Evolutionary conservation across 2,113 vertebrate species (phyloP).

Genomic region (Labeo rohita): DNA sequence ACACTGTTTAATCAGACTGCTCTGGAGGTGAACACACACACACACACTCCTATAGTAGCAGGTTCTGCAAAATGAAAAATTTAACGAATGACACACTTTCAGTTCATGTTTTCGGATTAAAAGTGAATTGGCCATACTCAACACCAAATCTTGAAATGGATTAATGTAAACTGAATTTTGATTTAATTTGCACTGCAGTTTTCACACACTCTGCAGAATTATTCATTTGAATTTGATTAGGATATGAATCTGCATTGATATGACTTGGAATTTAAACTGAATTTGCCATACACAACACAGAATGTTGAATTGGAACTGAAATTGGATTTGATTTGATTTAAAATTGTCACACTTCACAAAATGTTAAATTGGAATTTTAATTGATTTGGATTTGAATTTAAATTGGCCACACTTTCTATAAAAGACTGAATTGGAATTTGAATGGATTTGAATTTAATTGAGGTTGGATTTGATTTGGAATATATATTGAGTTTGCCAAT

Average conservation of each 20-base stretch:
- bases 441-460: background rate
- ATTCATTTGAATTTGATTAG: background rate
- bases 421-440: background rate
- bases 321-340: background rate
- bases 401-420: background rate
- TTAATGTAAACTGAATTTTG: background rate
- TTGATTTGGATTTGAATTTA: background rate
- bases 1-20: conserved; percentile 86
- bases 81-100: background rate
- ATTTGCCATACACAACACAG: background rate
- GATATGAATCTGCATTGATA: background rate
- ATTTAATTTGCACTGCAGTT: background rate
- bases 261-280: background rate
- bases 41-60: background rate
- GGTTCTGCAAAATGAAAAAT: background rate
- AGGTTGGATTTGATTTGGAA: background rate
- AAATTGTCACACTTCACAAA: background rate
- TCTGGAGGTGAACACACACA: conserved; percentile 73
- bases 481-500: too few species aligned
- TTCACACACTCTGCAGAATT: background rate
- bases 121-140: background rate
- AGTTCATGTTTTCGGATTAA: background rate
- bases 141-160: background rate
- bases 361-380: background rate
- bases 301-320: background rate